These are phyloP conservation scores for Teleogryllus oceanicus DNA, from an alignment of 2,888 invertebrate species.

Conservation along the genomic window DNA sequence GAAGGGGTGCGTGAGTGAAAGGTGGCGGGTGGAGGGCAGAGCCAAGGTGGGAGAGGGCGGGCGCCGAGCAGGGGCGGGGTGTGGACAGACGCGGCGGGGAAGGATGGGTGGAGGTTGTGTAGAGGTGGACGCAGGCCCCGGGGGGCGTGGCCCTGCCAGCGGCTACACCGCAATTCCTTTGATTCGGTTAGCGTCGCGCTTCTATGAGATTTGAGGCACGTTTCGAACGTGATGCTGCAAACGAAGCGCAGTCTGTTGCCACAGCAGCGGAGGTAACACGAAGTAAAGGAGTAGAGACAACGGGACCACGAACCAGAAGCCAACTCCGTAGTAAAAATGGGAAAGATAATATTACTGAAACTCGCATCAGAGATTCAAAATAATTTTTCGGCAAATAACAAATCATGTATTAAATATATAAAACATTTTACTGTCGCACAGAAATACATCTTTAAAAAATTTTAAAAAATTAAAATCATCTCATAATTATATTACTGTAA, in stretches of 20 bases:
- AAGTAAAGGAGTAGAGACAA: no score
- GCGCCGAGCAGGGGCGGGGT: neutral
- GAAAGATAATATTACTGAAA: no score
- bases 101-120: neutral
- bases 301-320: no score
- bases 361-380: no score
- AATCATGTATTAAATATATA: no score
- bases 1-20: neutral
- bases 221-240: neutral
- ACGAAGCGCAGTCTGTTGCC: neutral
- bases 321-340: no score
- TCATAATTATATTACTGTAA: no score
- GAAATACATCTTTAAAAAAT: no score
- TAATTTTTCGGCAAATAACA: no score
- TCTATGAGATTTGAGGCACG: constrained; percentile 18
- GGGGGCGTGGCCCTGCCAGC: neutral
- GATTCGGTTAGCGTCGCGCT: neutral
- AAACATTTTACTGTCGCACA: no score
- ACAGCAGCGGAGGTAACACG: no score
- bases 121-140: neutral
- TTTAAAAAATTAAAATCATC: no score
- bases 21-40: neutral
- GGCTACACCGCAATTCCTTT: constrained; percentile 1
- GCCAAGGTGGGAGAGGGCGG: neutral
- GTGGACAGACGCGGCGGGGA: neutral